phyloP scores from a whole-genome alignment of 2,888 invertebrate genomes.

The Lissocephala sabroskyi region DNA sequence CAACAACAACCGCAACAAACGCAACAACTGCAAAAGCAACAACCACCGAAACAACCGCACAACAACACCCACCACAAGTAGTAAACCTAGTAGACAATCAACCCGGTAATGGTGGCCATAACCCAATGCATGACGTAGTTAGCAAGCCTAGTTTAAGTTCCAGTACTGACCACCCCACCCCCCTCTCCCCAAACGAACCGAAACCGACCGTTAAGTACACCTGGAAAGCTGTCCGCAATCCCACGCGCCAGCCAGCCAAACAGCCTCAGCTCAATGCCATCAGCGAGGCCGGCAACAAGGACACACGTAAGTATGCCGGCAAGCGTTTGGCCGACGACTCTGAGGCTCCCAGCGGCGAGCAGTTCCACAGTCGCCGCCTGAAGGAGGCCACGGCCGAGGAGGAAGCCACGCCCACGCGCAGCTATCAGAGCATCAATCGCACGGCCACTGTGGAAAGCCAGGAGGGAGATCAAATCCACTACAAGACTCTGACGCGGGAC shows the following conservation, averaged over 20 bases:
- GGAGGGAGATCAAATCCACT: constrained; percentile 35
- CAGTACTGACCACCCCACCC: constrained; percentile 5
- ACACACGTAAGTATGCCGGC: constrained; percentile 48
- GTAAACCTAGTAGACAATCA: constrained; percentile 31
- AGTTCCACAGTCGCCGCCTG: constrained; percentile 30
- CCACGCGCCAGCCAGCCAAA: constrained; percentile 16
- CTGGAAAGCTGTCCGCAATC: constrained; percentile 31
- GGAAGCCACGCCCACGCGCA: constrained; percentile 6
- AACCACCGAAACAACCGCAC: constrained; percentile 25
- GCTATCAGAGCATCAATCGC: constrained; percentile 24
- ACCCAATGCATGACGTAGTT: constrained; percentile 59
- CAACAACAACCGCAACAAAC: constrained; percentile 29
- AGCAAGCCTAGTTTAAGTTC: constrained; percentile 43
- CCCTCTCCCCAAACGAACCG: constrained; percentile 8
- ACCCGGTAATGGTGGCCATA: constrained; percentile 56
- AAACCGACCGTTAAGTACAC: constrained; percentile 10
- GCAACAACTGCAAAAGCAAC: constrained; percentile 14
- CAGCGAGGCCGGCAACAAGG: constrained; percentile 26
- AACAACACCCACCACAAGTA: constrained; percentile 20
- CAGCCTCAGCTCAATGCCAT: constrained; percentile 17
- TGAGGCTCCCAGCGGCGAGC: not conserved
- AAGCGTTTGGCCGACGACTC: constrained; percentile 42
- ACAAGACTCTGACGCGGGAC: constrained; percentile 42
- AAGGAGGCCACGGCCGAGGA: constrained; percentile 26
- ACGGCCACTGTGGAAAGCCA: not conserved